Evolutionary conservation across 2,888 invertebrate species (phyloP).

Genomic region (Drosophila emarginata): DNA sequence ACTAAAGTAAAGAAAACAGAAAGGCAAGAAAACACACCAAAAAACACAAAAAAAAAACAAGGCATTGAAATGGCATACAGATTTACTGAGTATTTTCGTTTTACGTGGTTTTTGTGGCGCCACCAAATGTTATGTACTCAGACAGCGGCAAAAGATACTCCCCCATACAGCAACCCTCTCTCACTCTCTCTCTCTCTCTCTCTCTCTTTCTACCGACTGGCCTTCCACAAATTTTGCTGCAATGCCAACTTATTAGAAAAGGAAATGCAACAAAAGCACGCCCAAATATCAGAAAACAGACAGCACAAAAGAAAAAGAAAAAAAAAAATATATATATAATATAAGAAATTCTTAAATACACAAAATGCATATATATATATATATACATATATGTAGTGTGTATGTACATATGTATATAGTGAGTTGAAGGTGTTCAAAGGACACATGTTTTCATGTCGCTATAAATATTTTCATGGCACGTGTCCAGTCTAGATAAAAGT

Average conservation of each 20-base stretch:
- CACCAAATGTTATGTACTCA: constrained; percentile 75
- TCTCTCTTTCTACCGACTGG: too few species aligned
- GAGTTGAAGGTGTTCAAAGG: constrained; percentile 2
- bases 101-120: constrained; percentile 70
- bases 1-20: constrained; percentile 16
- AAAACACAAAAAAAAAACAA: constrained; percentile 11
- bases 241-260: neutral
- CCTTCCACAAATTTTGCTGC: too few species aligned
- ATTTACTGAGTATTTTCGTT: constrained; percentile 70
- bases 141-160: constrained; percentile 36
- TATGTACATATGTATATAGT: neutral
- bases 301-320: neutral
- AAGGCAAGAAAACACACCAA: neutral
- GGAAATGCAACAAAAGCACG: constrained; percentile 1
- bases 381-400: too few species aligned
- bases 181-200: too few species aligned
- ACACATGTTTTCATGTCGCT: constrained; percentile 41
- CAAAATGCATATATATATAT: neutral
- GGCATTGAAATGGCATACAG: constrained; percentile 58
- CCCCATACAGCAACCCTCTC: neutral
- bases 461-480: constrained; percentile 15
- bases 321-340: neutral
- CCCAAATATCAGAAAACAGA: neutral
- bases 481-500: constrained; percentile 10
- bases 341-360: neutral